Evolutionary conservation across 2,113 vertebrate genomes (phyloP).

Genomic region (Microcebus ravelobensis): DNA sequence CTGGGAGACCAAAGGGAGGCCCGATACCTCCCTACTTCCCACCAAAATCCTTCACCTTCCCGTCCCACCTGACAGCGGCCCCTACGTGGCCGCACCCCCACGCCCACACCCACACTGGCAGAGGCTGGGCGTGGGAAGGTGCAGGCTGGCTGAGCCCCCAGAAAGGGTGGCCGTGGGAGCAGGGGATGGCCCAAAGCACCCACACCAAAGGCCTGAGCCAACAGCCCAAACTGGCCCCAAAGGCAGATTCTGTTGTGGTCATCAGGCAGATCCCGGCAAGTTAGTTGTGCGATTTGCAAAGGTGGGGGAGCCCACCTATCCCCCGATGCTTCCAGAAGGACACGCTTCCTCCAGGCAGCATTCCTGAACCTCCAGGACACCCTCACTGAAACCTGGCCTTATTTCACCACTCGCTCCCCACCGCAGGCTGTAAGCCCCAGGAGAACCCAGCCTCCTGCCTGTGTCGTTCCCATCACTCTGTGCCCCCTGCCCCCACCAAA

Average conservation of each 20-base stretch:
- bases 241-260: not conserved
- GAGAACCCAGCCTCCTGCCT: no score
- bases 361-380: not conserved
- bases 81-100: not conserved
- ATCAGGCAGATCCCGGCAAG: not conserved
- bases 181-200: not conserved
- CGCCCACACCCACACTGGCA: no score
- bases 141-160: not conserved
- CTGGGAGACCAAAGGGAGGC: fast-evolving
- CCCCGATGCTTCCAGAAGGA: not conserved
- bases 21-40: not conserved
- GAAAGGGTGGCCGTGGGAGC: not conserved
- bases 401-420: no score
- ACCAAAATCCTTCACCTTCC: not conserved
- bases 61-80: not conserved
- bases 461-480: not conserved
- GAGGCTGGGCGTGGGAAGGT: not conserved
- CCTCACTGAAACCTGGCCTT: not conserved
- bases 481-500: not conserved
- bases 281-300: not conserved
- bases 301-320: not conserved
- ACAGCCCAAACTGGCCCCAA: not conserved
- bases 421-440: not conserved
- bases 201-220: not conserved
- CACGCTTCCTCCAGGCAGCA: not conserved